phyloP scores from a whole-genome alignment of 2,888 invertebrate genomes.

The Pachliopta kotzebuea region DNA sequence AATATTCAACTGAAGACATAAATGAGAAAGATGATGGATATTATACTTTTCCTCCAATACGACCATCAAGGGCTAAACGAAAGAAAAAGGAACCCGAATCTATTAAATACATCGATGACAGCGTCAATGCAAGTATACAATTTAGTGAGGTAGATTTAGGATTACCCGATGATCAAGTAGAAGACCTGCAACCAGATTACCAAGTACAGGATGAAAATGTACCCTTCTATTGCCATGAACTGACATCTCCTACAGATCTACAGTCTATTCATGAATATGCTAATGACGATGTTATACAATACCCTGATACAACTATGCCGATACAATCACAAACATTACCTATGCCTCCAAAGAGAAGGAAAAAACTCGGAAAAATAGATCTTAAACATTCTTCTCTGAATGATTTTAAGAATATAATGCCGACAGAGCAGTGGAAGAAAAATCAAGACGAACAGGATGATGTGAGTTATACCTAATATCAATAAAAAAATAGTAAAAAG shows the following conservation, averaged over 20 bases:
- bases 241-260: constrained; percentile 55
- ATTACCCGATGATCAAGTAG: constrained; percentile 76
- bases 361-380: constrained; percentile 54
- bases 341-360: constrained; percentile 71
- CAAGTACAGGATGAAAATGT: constrained; percentile 50
- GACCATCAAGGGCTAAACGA: constrained; percentile 79
- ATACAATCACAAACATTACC: constrained; percentile 70
- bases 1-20: constrained; percentile 66
- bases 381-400: constrained; percentile 61
- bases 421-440: constrained; percentile 55
- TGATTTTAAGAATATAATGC: constrained; percentile 54
- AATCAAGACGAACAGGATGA: constrained; percentile 55
- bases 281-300: constrained; percentile 76
- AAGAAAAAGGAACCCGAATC: constrained; percentile 66
- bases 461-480: constrained; percentile 52
- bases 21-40: constrained; percentile 76
- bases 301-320: constrained; percentile 68
- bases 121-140: constrained; percentile 64
- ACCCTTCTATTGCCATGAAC: constrained; percentile 41
- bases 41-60: constrained; percentile 78
- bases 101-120: constrained; percentile 69
- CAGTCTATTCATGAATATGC: constrained; percentile 71
- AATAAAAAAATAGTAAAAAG: not conserved
- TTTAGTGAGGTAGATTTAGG: constrained; percentile 71
- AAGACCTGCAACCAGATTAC: constrained; percentile 44